Conservation (phyloP, 2,797 vertebrate genomes). For the Eptatretus atami region DNA sequence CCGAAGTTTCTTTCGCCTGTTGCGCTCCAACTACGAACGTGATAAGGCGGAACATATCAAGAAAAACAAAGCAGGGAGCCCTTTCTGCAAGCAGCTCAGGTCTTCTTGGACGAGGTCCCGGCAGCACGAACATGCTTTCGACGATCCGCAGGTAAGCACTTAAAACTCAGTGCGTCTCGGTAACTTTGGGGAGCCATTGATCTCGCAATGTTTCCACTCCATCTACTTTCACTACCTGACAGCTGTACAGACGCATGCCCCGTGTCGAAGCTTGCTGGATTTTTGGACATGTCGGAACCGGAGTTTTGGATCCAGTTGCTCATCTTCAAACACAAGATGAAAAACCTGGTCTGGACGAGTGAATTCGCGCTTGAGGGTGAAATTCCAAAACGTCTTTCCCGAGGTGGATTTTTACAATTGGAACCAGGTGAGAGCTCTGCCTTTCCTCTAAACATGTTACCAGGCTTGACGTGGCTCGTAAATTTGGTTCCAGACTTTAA, state of each 20-base stretch:
- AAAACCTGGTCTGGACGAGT: conserved; percentile 96
- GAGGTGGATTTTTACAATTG: conserved; percentile 96
- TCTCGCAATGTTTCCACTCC: background rate
- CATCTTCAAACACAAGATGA: conserved; percentile 99
- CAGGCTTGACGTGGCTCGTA: too few species aligned
- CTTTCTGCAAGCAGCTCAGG: conserved; percentile 78
- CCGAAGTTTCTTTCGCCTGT: conserved; percentile 79
- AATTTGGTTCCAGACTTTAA: too few species aligned
- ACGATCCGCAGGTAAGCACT: conserved; percentile 45
- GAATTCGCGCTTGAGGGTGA: conserved; percentile 67
- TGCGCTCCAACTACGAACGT: conserved; percentile 89
- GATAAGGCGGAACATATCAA: conserved; percentile 70
- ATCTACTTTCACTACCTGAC: conserved; percentile 34
- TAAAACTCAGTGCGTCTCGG: background rate
- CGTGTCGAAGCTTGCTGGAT: conserved; percentile 80
- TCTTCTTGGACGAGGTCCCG: conserved; percentile 79
- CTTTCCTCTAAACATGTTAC: too few species aligned
- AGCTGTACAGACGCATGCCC: conserved; percentile 97
- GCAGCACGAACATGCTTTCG: conserved; percentile 82
- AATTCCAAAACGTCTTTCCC: conserved; percentile 87
- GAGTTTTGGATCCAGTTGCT: conserved; percentile 91
- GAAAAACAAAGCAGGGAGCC: too few species aligned
- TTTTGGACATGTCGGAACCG: conserved; percentile 77
- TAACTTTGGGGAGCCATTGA: background rate
- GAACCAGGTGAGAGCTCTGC: conserved; percentile 34